Evolutionary conservation across 2,797 vertebrate genomes (phyloP), one percentile per base, ranked within the genome.

Genomic region (Cetoscarus ocellatus): DNA sequence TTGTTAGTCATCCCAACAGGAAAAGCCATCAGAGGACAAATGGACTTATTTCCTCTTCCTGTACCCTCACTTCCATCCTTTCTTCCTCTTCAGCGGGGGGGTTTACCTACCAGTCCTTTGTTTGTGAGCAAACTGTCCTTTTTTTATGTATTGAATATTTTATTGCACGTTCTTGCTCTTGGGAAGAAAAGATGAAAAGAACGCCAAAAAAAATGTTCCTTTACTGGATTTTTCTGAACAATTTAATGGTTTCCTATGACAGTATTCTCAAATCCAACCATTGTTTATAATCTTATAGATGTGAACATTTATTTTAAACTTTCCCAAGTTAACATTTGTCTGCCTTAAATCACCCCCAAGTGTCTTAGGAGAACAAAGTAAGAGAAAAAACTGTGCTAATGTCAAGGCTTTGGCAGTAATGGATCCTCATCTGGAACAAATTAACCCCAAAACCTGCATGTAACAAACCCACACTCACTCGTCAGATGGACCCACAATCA

Each of bases 391-490:
- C 67, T 59, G 54, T 73, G 71, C 63, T 86, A 76, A 78, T 82
- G 76, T 79, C 69, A 85, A 51, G 19, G 11, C 53, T 80, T 84
- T 82, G 78, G 82, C 84, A 76, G 64, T 64, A 67, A 72, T 15
- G 18, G 55, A 43, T 42, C 63, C 61, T 67, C 90, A 92, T 92
- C 85, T 91, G 91, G 85, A 88, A 82, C 68, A 65, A 80, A 82
- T 92, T 88, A 85, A 88, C 78, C 84, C 76, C 56, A 34, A 90
- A 89, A 88, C 80, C 82, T 88, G 73, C 80, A 50, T 73, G 79
- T 85, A 88, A 82, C 79, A 79, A 77, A 86, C 76, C 84, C 71
- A 66, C 73, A 59, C 70, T 74, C 80, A 65, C 67, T 82, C 70
- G 52, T 70, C 79, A 78, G 55, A 68, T 60, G 67, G 62, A 59